Conservation (phyloP, 2,888 invertebrate genomes). For the Metopia argyrocephala region DNA sequence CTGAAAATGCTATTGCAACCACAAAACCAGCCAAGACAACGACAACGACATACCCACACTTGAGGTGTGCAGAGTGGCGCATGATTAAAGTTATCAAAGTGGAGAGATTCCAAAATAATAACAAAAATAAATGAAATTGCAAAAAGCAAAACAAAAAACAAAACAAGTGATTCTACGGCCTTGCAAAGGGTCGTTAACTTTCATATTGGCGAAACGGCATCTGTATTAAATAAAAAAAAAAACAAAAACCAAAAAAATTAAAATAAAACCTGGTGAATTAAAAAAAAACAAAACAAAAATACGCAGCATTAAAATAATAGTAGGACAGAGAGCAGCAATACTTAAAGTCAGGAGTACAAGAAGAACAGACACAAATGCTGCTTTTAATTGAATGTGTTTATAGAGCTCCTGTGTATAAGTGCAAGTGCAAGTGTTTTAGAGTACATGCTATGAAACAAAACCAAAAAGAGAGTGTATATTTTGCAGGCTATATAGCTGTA, state of each 20-base stretch:
- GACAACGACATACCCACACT: conserved; percentile 46
- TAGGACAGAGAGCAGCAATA: background rate
- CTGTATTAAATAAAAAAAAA: conserved; percentile 49
- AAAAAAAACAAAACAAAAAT: background rate
- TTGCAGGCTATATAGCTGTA: conserved; percentile 40
- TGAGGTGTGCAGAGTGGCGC: conserved; percentile 63
- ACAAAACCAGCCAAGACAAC: conserved; percentile 17
- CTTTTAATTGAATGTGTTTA: background rate
- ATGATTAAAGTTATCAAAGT: conserved; percentile 65
- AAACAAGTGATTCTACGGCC: conserved; percentile 61
- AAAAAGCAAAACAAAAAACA: conserved; percentile 17
- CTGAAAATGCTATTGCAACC: conserved; percentile 33
- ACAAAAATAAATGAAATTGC: conserved; percentile 19
- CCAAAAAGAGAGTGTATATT: conserved; percentile 7
- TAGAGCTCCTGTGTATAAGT: background rate
- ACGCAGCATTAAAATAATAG: background rate
- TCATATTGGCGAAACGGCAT: conserved; percentile 59
- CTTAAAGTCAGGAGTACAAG: background rate
- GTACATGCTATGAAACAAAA: no score
- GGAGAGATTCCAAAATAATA: conserved; percentile 56
- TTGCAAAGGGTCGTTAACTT: conserved; percentile 65
- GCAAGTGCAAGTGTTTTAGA: background rate
- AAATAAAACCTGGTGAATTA: background rate
- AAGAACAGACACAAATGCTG: background rate
- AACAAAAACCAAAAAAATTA: conserved; percentile 22